Evolutionary conservation across 1,140 invertebrate genomes (phyloP).

Genomic region (Euura lappo): DNA sequence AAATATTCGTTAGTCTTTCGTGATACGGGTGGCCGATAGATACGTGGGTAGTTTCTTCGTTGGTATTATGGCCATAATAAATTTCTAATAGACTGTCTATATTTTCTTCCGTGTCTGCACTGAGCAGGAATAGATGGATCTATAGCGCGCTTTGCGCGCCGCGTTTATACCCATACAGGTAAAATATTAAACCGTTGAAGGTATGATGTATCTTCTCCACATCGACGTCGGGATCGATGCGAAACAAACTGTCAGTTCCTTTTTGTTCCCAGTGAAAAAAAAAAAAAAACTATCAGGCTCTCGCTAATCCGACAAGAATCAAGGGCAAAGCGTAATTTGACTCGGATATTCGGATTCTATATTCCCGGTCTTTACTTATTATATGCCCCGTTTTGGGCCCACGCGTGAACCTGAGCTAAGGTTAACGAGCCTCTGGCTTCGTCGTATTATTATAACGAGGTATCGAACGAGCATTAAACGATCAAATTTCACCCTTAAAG

Average conservation of each 20-base stretch:
- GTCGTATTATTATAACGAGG: slow-evolving; percentile 5
- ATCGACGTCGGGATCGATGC: background rate
- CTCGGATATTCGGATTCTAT: too few species aligned
- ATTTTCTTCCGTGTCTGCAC: background rate
- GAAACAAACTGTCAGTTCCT: background rate
- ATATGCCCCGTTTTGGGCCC: background rate
- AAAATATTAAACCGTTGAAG: background rate
- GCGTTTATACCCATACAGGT: background rate
- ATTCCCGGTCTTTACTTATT: too few species aligned
- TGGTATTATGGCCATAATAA: background rate
- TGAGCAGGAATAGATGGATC: background rate
- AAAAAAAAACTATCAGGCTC: too few species aligned
- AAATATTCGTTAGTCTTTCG: too few species aligned
- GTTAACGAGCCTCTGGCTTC: background rate
- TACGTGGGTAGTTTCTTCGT: background rate
- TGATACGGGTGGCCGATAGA: background rate
- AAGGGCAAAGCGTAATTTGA: too few species aligned
- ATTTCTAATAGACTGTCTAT: background rate
- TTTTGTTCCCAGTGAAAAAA: background rate
- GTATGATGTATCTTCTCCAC: background rate
- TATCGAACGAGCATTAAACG: background rate
- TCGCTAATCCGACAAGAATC: too few species aligned
- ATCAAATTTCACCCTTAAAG: background rate
- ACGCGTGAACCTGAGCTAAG: background rate
- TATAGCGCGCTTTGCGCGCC: background rate